Evolutionary conservation across 1,140 invertebrate species (phyloP).

Genomic region (Calephelis nemesis): DNA sequence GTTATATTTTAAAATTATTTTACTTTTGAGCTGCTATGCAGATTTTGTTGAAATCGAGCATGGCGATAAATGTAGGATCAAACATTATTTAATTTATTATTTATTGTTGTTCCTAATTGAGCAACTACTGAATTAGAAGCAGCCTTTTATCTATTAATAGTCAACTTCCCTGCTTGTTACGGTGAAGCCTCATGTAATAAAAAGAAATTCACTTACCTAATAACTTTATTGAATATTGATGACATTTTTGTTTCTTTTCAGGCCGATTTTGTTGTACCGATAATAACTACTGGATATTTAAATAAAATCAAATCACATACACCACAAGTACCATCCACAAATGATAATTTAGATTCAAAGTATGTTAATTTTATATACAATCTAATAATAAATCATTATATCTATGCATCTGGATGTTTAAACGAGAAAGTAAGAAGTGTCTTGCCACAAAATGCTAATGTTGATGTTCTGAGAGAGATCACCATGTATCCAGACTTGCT

Average conservation of each 20-base stretch:
- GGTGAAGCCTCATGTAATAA: no score
- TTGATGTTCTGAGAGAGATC: conserved; percentile 54
- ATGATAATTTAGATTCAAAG: conserved; percentile 72
- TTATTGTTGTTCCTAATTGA: no score
- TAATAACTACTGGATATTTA: conserved; percentile 70
- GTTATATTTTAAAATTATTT: no score
- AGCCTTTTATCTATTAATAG: no score
- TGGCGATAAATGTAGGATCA: no score
- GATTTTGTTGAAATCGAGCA: no score
- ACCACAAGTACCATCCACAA: conserved; percentile 50
- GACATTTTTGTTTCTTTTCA: conserved; percentile 45
- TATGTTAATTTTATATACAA: conserved; percentile 76
- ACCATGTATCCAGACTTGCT: conserved; percentile 67
- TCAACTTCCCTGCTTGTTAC: no score
- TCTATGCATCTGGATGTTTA: conserved; percentile 68
- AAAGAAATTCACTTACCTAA: conserved; percentile 15
- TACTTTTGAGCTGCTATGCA: no score
- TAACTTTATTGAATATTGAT: conserved; percentile 1
- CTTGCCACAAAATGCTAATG: conserved; percentile 59
- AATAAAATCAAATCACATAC: conserved; percentile 60
- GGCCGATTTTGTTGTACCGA: conserved; percentile 71
- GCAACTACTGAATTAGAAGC: no score
- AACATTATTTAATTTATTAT: no score
- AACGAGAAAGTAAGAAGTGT: conserved; percentile 75
- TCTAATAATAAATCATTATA: conserved; percentile 70